Conservation (phyloP, 2,797 vertebrate genomes). For the Rhinella marina region DNA sequence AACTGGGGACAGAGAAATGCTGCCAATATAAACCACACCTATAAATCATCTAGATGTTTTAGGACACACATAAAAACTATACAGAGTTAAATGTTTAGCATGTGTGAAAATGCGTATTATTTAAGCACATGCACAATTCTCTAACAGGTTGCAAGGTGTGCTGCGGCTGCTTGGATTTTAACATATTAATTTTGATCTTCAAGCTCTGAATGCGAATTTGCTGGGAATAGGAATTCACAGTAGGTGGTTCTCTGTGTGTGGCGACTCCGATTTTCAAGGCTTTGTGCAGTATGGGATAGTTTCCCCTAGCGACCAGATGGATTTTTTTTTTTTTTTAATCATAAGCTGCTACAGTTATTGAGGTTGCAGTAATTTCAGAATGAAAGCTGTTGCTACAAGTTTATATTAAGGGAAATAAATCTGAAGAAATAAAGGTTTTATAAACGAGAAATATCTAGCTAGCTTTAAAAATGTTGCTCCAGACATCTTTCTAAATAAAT, state of each 20-base stretch:
- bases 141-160: neutral
- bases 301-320: neutral
- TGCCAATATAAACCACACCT: neutral
- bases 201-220: conserved; percentile 24
- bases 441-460: neutral
- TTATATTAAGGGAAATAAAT: neutral
- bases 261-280: too few relatives aligned
- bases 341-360: neutral
- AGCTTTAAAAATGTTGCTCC: neutral
- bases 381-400: neutral
- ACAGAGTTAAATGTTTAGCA: neutral
- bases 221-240: conserved; percentile 6
- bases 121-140: neutral
- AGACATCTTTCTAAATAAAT: neutral
- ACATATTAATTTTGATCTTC: neutral
- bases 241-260: neutral
- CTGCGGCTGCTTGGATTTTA: neutral
- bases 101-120: neutral
- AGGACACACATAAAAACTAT: neutral
- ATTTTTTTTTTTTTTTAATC: neutral
- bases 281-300: neutral
- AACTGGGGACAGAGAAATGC: neutral
- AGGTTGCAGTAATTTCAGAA: neutral
- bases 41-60: neutral
- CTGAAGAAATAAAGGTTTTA: neutral